Evolutionary conservation across 2,113 vertebrate species (phyloP).

Genomic region (Heteronetta atricapilla): DNA sequence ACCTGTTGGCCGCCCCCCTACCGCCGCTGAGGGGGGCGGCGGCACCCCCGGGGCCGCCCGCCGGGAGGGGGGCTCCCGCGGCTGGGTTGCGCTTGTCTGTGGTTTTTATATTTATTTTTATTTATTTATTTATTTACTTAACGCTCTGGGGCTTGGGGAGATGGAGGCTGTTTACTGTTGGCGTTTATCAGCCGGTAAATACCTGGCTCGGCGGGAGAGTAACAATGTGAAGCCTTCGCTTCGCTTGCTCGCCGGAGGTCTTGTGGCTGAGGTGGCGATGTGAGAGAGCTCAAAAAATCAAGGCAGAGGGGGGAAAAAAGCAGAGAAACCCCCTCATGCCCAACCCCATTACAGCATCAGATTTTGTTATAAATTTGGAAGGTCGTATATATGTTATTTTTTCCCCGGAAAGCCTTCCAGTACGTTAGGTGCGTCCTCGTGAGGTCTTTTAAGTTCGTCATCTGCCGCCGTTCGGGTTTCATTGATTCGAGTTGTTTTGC

Average conservation of each 20-base stretch:
- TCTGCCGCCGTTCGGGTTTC: conserved; percentile 37
- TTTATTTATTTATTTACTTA: neutral
- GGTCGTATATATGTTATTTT: neutral
- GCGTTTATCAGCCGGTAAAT: conserved; percentile 70
- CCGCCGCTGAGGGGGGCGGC: no score
- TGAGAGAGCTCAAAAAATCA: neutral
- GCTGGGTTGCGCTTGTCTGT: no score
- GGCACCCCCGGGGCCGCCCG: no score
- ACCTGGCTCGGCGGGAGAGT: conserved; percentile 41
- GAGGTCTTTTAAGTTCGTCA: conserved; percentile 57
- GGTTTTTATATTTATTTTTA: neutral
- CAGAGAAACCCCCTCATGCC: neutral
- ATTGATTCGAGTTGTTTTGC: conserved; percentile 48
- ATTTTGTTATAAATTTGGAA: neutral
- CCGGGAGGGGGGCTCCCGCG: no score
- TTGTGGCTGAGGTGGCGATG: conserved; percentile 66
- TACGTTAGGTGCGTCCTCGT: conserved; percentile 24
- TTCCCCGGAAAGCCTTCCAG: neutral
- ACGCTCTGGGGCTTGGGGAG: conserved; percentile 52
- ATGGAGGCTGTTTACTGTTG: conserved; percentile 56
- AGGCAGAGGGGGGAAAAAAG: neutral
- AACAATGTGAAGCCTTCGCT: neutral
- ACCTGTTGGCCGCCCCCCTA: neutral
- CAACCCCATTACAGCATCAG: neutral
- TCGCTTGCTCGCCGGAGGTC: conserved; percentile 49